These are phyloP conservation scores for Embidobia sp. DNA, from an alignment of 2,888 invertebrate species.

Conservation along the genomic window DNA sequence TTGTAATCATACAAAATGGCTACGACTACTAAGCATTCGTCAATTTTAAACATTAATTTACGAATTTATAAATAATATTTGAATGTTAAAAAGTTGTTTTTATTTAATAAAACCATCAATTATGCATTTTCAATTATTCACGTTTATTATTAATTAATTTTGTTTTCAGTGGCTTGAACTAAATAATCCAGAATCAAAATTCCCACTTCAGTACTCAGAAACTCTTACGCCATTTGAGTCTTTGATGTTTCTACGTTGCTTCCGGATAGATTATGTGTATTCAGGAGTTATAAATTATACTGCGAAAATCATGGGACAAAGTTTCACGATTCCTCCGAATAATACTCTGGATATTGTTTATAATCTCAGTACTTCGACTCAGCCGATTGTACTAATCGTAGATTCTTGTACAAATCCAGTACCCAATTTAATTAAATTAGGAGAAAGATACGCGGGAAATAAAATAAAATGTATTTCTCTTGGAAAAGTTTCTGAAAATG, in stretches of 20 bases:
- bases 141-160: no score
- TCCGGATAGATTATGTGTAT: conserved; percentile 93
- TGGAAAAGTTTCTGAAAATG: conserved; percentile 95
- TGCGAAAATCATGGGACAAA: conserved; percentile 91
- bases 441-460: conserved; percentile 82
- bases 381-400: conserved; percentile 95
- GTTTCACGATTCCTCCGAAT: conserved; percentile 91
- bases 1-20: no score
- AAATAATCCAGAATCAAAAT: conserved; percentile 90
- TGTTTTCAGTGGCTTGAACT: conserved; percentile 89
- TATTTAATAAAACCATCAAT: no score
- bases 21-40: no score
- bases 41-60: no score
- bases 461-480: conserved; percentile 91
- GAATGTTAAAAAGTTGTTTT: no score
- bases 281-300: conserved; percentile 92
- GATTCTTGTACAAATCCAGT: conserved; percentile 97
- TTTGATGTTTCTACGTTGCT: conserved; percentile 93
- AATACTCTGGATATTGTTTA: conserved; percentile 90
- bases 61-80: no score
- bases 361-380: conserved; percentile 91
- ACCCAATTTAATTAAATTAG: conserved; percentile 90
- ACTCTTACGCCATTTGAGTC: conserved; percentile 86
- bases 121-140: no score
- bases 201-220: conserved; percentile 88